Conservation (phyloP, 2,797 vertebrate genomes). For the Heteromormyrus szaboi region DNA sequence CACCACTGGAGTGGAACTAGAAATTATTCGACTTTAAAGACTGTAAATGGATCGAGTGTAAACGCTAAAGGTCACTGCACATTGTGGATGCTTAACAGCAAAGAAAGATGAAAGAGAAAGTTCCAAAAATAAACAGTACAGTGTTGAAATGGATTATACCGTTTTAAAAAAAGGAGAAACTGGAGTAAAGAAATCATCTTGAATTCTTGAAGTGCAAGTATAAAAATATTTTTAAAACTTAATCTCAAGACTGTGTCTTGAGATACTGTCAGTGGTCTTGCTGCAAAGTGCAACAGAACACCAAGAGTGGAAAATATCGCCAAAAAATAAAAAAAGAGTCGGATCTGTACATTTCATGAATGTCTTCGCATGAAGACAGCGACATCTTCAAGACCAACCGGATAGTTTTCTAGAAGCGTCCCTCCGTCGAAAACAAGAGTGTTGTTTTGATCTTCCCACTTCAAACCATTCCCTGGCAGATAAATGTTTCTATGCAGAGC, state of each 20-base stretch:
- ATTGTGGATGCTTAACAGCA: constrained; percentile 41
- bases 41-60: constrained; percentile 60
- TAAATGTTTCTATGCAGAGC: constrained; percentile 72
- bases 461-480: constrained; percentile 69
- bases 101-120: constrained; percentile 35
- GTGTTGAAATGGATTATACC: constrained; percentile 55
- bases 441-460: constrained; percentile 74
- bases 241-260: constrained; percentile 49
- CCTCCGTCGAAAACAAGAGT: constrained; percentile 79
- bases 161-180: constrained; percentile 34
- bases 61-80: constrained; percentile 50
- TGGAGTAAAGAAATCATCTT: constrained; percentile 48
- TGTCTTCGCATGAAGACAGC: constrained; percentile 65
- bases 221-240: constrained; percentile 51
- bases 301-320: constrained; percentile 43
- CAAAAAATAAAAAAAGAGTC: not conserved
- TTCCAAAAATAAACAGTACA: constrained; percentile 48
- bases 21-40: constrained; percentile 53
- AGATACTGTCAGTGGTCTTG: constrained; percentile 63
- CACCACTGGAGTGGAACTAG: constrained; percentile 49
- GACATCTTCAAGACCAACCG: constrained; percentile 68
- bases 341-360: constrained; percentile 35
- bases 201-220: constrained; percentile 73
- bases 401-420: constrained; percentile 70
- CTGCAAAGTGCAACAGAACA: constrained; percentile 70